Evolutionary conservation across 1,140 invertebrate species (phyloP), one percentile per base, ranked within the genome.

Genomic region (Latrodectus geometricus): DNA sequence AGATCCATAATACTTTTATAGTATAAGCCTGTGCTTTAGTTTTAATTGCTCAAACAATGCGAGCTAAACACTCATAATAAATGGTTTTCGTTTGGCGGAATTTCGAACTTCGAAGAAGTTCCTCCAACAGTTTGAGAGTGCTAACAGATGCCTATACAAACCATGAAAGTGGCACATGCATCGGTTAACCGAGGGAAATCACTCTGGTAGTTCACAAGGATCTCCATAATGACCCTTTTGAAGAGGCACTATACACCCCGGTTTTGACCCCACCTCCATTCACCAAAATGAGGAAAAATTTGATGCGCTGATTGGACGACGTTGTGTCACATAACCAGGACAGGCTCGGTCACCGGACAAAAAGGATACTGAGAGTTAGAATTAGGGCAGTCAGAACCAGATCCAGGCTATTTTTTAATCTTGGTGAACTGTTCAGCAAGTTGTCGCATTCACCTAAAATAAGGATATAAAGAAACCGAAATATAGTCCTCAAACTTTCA

Each of bases 251-350:
- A 75, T 52, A 83, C 48, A 66, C 70, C 75, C 75, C 75, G 66
- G 66, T 69, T 85, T 72, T 50, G 83, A 76, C 73, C 74, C 74
- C 50, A 76, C 66, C 75, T 72, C 83, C 69, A 11, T 17, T 15
- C 49, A 54, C 74, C 66, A 35, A 56, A 48, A 56, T 17, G 17
- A 66, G 54, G 74, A 21, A 21, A 66, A 23, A 49, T 56, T 65
- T 70, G 74, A 78, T 86, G 83, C 83, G 76, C 70, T 86, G 84
- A 80, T 86, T 86, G 84, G 84, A 86, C 84, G 84, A 79, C 69
- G 77, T 79, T 52, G 69, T 79, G 84, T 86, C 84, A 86, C 69
- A 74, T 72, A 76, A 84, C 72, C 81, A 75, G 73, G 61, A 78
- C 75, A 56, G 75, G 68, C 74, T 74, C 83, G 83, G 83, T 86